These are phyloP conservation scores for Antedon bifida DNA, from an alignment of 35 echinoderm and acorn worm species.

Conservation along the genomic window DNA sequence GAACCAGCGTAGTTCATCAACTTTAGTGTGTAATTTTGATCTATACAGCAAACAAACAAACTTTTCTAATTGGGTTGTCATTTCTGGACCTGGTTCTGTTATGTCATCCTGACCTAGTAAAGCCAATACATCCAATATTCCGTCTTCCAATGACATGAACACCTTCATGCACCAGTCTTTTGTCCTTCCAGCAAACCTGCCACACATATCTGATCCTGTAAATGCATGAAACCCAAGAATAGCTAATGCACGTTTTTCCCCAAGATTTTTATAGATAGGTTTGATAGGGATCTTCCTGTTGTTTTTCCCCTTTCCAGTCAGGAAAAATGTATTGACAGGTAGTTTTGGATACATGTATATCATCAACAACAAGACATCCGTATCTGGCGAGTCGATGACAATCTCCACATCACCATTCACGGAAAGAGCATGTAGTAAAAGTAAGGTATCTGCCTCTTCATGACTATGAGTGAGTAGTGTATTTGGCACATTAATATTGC, in stretches of 20 bases:
- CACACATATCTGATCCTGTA: background rate
- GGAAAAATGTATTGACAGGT: slow-evolving; percentile 5
- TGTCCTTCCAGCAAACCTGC: slow-evolving; percentile 9
- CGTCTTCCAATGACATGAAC: slow-evolving; percentile 1
- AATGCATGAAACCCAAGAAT: slow-evolving; percentile 15
- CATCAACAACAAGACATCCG: background rate
- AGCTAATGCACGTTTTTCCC: slow-evolving; percentile 3
- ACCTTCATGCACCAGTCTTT: slow-evolving; percentile 12
- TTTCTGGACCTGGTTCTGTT: background rate
- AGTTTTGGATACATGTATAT: slow-evolving; percentile 9
- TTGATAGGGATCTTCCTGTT: slow-evolving; percentile 6
- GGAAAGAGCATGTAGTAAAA: background rate
- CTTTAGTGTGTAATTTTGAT: background rate
- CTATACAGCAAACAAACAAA: background rate
- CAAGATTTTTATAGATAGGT: slow-evolving; percentile 6
- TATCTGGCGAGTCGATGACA: background rate
- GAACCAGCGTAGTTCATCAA: slow-evolving; percentile 6
- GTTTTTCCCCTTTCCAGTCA: background rate
- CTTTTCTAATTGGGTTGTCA: slow-evolving; percentile 4
- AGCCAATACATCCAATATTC: slow-evolving; percentile 3
- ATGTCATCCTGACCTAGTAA: background rate
- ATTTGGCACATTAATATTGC: background rate
- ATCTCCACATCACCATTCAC: background rate
- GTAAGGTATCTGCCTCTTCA: background rate
- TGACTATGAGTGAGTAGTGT: background rate